These are phyloP conservation scores for Enteromius afrohamiltoni DNA, from an alignment of 2,797 vertebrate species.

Conservation along the genomic window DNA sequence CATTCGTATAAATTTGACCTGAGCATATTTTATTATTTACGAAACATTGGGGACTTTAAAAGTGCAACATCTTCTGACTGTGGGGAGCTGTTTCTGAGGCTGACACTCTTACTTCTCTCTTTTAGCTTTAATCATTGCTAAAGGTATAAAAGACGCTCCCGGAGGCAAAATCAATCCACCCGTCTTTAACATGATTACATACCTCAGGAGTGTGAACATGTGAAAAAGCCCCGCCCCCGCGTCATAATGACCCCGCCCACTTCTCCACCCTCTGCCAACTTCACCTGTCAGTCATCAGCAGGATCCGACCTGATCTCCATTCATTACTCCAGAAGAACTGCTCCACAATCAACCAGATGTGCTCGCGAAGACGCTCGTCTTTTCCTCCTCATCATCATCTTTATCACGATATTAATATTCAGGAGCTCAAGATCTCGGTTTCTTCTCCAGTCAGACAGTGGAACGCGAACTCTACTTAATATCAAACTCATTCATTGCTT, in stretches of 20 bases:
- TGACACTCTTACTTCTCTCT: neutral
- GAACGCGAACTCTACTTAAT: too few relatives aligned
- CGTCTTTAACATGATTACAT: slow-evolving; percentile 14
- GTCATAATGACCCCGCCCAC: neutral
- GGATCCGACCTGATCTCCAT: neutral
- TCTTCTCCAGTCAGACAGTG: neutral
- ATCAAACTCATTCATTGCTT: slow-evolving; percentile 4
- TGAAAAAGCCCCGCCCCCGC: slow-evolving; percentile 5
- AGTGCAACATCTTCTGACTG: too few relatives aligned
- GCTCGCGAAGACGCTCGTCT: neutral
- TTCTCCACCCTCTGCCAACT: neutral
- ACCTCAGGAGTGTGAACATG: slow-evolving; percentile 46
- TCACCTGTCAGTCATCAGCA: neutral
- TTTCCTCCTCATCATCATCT: neutral
- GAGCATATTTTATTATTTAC: too few relatives aligned
- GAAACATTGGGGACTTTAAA: too few relatives aligned
- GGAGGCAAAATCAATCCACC: slow-evolving; percentile 59
- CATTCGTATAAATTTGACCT: too few relatives aligned
- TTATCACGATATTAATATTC: neutral
- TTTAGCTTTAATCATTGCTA: slow-evolving; percentile 57
- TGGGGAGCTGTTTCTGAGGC: too few relatives aligned
- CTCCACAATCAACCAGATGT: neutral
- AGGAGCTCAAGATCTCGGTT: neutral
- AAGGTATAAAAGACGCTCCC: slow-evolving; percentile 51
- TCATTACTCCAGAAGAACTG: slow-evolving; percentile 1